A percentile compares a stretch with the other conserved stretches of the same genome.
phyloP scores from a whole-genome alignment of 2,797 vertebrate genomes.

The Chloroceryle amazona region DNA sequence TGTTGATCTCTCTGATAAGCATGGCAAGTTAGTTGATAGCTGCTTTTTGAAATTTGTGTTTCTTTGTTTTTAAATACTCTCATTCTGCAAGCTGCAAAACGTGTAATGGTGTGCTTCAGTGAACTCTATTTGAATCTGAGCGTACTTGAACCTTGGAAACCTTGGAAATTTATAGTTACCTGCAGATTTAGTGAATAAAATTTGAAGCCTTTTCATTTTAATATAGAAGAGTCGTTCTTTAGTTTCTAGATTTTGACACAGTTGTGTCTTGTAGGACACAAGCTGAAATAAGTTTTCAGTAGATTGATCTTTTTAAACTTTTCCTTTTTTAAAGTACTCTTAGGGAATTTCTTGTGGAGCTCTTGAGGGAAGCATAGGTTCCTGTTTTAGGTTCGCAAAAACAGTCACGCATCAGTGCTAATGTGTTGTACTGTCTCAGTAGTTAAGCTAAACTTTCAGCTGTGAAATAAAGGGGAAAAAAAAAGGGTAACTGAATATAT shows the following conservation, averaged over 20 bases:
- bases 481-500: not conserved
- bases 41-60: not conserved
- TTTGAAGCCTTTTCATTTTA: not conserved
- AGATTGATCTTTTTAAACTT: not conserved
- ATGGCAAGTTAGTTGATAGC: not conserved
- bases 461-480: slow-evolving; percentile 24
- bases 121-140: not conserved
- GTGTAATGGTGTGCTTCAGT: not conserved
- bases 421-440: not conserved
- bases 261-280: not conserved
- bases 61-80: not conserved
- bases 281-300: not conserved
- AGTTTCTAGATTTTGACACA: not conserved
- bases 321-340: not conserved
- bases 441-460: not conserved
- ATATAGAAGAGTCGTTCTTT: not conserved
- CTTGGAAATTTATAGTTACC: not conserved
- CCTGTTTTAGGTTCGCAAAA: not conserved
- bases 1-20: not conserved
- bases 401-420: not conserved
- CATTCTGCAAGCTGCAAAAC: not conserved
- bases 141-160: too few relatives aligned
- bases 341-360: not conserved
- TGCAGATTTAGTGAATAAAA: not conserved
- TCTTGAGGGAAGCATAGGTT: not conserved